These are phyloP conservation scores for Martes martes DNA, from an alignment of 2,113 vertebrate genomes.

Conservation along the genomic window DNA sequence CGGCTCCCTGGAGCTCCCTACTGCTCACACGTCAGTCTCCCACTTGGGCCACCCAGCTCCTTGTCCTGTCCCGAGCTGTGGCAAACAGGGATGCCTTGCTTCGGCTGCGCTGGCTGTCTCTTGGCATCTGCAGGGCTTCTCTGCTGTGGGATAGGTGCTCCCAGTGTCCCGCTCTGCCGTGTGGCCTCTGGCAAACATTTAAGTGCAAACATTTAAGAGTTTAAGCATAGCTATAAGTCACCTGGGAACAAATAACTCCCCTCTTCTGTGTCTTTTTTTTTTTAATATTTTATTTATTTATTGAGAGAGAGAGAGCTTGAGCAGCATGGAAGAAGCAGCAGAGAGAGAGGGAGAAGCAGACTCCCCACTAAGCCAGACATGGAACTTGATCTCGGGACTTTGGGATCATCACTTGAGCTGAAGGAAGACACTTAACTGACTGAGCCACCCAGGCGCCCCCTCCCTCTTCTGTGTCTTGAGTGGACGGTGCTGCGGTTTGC, in stretches of 20 bases:
- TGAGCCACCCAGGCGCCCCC: no score
- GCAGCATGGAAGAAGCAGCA: no score
- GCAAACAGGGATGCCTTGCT: accelerated
- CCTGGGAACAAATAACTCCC: accelerated
- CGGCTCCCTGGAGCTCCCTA: neutral
- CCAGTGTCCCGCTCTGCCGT: neutral
- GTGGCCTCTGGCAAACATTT: neutral
- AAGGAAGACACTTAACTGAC: no score
- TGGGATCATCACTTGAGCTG: no score
- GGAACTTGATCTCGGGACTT: no score
- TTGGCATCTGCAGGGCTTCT: neutral
- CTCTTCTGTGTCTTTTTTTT: neutral
- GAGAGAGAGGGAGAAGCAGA: no score
- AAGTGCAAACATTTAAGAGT: neutral
- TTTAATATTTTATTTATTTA: no score
- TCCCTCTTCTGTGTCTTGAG: neutral
- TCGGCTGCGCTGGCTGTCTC: accelerated
- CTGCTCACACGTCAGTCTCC: accelerated
- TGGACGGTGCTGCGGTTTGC: accelerated
- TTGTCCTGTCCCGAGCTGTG: neutral
- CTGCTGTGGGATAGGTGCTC: neutral
- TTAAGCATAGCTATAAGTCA: neutral
- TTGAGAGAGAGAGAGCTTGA: no score
- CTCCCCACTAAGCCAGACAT: no score
- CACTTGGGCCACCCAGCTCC: neutral